Evolutionary conservation across 2,888 invertebrate species (phyloP), one percentile per base, ranked within the genome.

Genomic region (Adelphocoris suturalis): DNA sequence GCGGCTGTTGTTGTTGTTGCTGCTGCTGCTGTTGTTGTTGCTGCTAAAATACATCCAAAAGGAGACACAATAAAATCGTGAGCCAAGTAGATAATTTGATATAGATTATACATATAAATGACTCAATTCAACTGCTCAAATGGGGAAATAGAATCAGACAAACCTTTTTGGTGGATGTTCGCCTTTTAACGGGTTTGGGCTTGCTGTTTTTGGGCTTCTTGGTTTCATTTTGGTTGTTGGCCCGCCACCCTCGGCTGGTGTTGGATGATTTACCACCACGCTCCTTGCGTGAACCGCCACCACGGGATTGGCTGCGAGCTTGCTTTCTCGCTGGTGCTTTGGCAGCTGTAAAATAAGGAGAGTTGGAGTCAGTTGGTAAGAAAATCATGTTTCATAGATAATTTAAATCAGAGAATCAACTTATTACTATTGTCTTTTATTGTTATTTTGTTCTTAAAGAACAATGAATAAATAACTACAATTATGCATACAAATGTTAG

Each of bases 181-280:
- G n/a, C 52, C 88, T 47, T 52, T 88, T 88, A 28, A 52, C 55
- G 13, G 88, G 14, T 28, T 88, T 88, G n/a, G 78, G 48, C 55
- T 88, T 88, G 52, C 23, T 48, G 27, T 28, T 28, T 37, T 80
- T 88, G 48, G 48, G 55, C 46, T 88, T 88, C 48, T 86, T 75
- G 23, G 48, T 23, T 12, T 85, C 85, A 14, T 47, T 52, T 27
- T 76, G 52, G 16, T 14, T 78, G 48, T 52, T 52, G 11, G 48
- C 88, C 16, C 80, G 48, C 52, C 27, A 28, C 13, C 52, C 80
- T 27, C 52, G 23, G 47, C 19, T 23, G 27, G 52, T 27, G 11
- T 37, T 80, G 7, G 78, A 19, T 2, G 80, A n/a, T 86, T 84
- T 87, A 55, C 90, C 90, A 81, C 89, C 90, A 28, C 91, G n/a